Percentiles rank a stretch among this genome's conserved stretches.
Conservation (phyloP, 2,888 invertebrate species). For the Mongoloraphidia duomilia region DNA sequence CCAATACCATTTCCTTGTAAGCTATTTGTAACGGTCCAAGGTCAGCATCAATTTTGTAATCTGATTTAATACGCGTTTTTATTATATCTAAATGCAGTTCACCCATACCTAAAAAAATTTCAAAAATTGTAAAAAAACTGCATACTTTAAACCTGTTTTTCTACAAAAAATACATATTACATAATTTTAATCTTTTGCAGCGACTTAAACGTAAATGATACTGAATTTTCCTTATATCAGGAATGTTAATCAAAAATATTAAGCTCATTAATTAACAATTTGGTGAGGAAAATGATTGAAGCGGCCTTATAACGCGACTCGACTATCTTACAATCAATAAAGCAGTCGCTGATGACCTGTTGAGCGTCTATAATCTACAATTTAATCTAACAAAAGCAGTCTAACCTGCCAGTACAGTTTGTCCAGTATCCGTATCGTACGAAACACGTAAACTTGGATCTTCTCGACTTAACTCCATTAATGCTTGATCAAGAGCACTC, state of each 20-base stretch:
- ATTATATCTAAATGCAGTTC: slow-evolving; percentile 93
- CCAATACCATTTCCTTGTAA: slow-evolving; percentile 62
- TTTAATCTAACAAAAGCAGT: neutral
- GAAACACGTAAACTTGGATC: slow-evolving; percentile 79
- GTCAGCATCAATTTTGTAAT: slow-evolving; percentile 84
- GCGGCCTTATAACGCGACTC: too few relatives aligned
- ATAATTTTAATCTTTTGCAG: neutral
- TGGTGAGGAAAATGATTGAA: neutral
- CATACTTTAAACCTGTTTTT: neutral
- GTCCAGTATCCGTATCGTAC: slow-evolving; percentile 66
- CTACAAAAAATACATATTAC: neutral
- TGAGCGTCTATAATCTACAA: too few relatives aligned
- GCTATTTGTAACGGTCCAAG: slow-evolving; percentile 85
- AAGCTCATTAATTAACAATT: neutral
- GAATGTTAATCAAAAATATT: neutral
- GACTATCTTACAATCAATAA: neutral
- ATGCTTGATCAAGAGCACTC: slow-evolving; percentile 60
- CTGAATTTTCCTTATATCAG: too few relatives aligned
- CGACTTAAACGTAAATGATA: too few relatives aligned
- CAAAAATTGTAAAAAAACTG: slow-evolving; percentile 2
- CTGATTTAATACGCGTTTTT: slow-evolving; percentile 70
- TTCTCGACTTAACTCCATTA: slow-evolving; percentile 68
- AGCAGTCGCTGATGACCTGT: too few relatives aligned
- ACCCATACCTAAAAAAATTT: slow-evolving; percentile 67
- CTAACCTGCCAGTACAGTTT: slow-evolving; percentile 65